A percentile compares a stretch with the other conserved stretches of the same genome.
Evolutionary conservation across 1,140 invertebrate genomes (phyloP).

Genomic region (Ooceraea biroi): DNA sequence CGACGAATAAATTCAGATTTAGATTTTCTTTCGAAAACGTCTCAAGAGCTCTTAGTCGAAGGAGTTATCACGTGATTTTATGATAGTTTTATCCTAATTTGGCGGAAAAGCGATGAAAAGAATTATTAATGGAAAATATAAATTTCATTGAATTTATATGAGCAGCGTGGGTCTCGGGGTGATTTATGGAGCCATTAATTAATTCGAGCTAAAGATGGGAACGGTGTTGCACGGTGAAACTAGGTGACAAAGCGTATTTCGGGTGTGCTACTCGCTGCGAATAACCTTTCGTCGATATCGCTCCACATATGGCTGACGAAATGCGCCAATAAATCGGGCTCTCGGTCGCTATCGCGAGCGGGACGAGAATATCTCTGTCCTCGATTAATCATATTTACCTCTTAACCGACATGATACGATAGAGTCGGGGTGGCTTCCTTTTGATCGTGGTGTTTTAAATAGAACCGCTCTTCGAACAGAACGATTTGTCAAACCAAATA

Average conservation of each 20-base stretch:
- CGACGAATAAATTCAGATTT: slow-evolving; percentile 1
- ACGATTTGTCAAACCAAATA: neutral
- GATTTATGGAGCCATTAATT: slow-evolving; percentile 41
- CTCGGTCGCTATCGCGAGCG: slow-evolving; percentile 27
- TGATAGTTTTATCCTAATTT: neutral
- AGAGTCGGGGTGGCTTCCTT: slow-evolving; percentile 12
- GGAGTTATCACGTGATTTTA: neutral
- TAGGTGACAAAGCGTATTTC: slow-evolving; percentile 43
- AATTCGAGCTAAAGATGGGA: slow-evolving; percentile 15
- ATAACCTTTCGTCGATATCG: slow-evolving; percentile 47
- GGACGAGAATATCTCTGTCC: slow-evolving; percentile 20
- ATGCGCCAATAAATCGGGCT: neutral
- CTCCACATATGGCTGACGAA: slow-evolving; percentile 32
- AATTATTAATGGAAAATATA: neutral
- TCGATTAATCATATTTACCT: slow-evolving; percentile 74
- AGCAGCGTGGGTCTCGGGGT: neutral
- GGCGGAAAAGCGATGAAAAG: neutral
- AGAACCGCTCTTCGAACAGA: slow-evolving; percentile 39
- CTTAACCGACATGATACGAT: slow-evolving; percentile 64
- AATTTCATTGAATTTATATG: neutral
- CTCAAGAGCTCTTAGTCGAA: neutral
- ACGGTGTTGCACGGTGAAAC: neutral
- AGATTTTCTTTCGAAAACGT: neutral
- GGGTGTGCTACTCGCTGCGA: slow-evolving; percentile 24
- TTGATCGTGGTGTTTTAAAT: slow-evolving; percentile 30